Evolutionary conservation across 2,113 vertebrate species (phyloP), one percentile per base, ranked within the genome.

Genomic region (Macaca mulatta): DNA sequence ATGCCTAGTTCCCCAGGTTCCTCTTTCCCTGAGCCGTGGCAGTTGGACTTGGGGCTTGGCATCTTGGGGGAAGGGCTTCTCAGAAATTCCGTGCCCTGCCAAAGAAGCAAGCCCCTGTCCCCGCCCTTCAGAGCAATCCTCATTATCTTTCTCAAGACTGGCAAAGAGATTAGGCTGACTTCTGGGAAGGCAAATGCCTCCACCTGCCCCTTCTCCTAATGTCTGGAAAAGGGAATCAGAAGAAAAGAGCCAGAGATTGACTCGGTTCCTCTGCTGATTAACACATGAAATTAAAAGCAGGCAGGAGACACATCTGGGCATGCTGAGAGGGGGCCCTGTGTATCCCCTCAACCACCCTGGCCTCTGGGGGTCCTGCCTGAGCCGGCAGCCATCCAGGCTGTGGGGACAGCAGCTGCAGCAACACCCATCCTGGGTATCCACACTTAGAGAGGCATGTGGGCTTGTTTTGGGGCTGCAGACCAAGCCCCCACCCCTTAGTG

Each of bases 211-310:
- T 45, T 82, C 61, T 22, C 45, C 55, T 18, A 59, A 0, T 2
- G 2, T 69, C 74, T 88, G 16, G 23, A 94, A 52, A 40, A 94
- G 57, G 75, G 87, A 52, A 69, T 61, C 78, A 43, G 35, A 52
- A 69, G 27, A n/a, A 89, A 77, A 38, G 82, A 79, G 67, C 18
- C 25, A 43, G 59, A 18, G 79, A 43, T 87, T 89, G 27, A 82
- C 45, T 83, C 2, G 0, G 50, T 64, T 59, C 25, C 43, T 90
- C 89, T 70, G 38, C 52, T 2, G 50, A 77, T 89, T 93, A 95
- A 93, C 90, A 97, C 94, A 86, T 96, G 92, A 89, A 98, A 98
- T 98, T 98, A 97, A 96, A 98, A 96, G 95, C 95, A 97, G 89
- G 96, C 90, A 81, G 96, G 90, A 98, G 97, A 97, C 87, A 0